Percentiles rank a stretch among this genome's conserved stretches.
Conservation (phyloP, 2,797 vertebrate species). For the Rhinogobio ventralis region DNA sequence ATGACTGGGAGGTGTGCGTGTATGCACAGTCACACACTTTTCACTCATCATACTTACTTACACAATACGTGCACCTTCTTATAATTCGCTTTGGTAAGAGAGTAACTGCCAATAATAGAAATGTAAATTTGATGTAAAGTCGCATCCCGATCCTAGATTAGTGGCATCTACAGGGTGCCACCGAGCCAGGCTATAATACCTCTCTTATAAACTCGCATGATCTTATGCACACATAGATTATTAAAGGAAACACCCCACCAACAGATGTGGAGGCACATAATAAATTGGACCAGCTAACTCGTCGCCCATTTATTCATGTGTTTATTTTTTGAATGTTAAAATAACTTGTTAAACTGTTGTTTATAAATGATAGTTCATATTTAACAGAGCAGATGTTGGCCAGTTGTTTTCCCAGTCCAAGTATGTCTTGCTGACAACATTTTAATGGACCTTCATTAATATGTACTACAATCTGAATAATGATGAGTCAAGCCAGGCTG, state of each 20-base stretch:
- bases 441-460: constrained; percentile 66
- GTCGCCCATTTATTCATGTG: neutral
- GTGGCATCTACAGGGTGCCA: constrained; percentile 65
- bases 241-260: neutral
- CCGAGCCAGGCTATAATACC: constrained; percentile 46
- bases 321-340: neutral
- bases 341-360: constrained; percentile 11
- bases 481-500: constrained; percentile 70
- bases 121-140: constrained; percentile 47
- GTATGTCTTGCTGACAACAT: constrained; percentile 49
- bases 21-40: constrained; percentile 9
- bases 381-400: constrained; percentile 54
- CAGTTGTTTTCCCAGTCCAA: constrained; percentile 62
- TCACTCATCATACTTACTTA: constrained; percentile 35
- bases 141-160: constrained; percentile 77
- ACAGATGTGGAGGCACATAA: constrained; percentile 7
- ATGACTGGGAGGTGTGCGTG: constrained; percentile 32
- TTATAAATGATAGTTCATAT: constrained; percentile 23
- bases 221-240: constrained; percentile 21
- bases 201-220: constrained; percentile 39
- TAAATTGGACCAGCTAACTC: neutral
- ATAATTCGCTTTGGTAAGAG: constrained; percentile 57
- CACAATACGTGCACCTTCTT: constrained; percentile 30
- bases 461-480: constrained; percentile 76
- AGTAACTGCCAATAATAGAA: constrained; percentile 46